These are phyloP conservation scores for Cercopithecus mona DNA, from an alignment of 2,113 vertebrate species.

Conservation along the genomic window DNA sequence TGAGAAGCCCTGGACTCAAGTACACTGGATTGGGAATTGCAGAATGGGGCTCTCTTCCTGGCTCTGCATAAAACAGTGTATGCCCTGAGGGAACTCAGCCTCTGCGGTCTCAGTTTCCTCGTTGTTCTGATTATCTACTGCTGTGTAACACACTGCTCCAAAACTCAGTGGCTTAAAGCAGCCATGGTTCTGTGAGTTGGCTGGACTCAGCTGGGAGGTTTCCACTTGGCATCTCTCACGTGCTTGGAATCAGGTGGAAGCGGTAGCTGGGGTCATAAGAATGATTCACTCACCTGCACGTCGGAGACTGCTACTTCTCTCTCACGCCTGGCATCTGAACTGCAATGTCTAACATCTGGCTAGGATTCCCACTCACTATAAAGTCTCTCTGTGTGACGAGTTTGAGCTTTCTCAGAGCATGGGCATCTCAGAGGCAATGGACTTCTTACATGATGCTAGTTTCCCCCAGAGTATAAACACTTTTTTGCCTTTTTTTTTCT, in stretches of 20 bases:
- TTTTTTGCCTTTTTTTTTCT: too few species aligned
- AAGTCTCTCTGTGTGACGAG: background rate
- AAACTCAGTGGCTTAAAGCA: background rate
- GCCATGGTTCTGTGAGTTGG: background rate
- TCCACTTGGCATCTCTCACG: background rate
- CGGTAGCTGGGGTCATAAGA: background rate
- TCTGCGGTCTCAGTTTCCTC: background rate
- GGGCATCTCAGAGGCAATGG: background rate
- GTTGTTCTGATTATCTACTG: background rate
- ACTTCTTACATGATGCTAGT: background rate
- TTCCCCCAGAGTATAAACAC: background rate
- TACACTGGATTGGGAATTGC: background rate
- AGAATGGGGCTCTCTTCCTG: background rate
- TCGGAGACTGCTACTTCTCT: background rate
- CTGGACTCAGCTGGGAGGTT: background rate
- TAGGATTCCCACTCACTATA: background rate
- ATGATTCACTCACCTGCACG: background rate
- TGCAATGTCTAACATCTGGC: background rate
- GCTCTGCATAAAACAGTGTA: background rate
- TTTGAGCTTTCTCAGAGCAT: background rate
- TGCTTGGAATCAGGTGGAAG: background rate
- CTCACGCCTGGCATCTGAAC: background rate
- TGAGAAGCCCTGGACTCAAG: background rate
- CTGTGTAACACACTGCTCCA: background rate
- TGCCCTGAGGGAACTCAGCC: background rate